Base-by-base conservation (phyloP, 2,888 invertebrate genomes). In the Pecten maximus region DNA sequence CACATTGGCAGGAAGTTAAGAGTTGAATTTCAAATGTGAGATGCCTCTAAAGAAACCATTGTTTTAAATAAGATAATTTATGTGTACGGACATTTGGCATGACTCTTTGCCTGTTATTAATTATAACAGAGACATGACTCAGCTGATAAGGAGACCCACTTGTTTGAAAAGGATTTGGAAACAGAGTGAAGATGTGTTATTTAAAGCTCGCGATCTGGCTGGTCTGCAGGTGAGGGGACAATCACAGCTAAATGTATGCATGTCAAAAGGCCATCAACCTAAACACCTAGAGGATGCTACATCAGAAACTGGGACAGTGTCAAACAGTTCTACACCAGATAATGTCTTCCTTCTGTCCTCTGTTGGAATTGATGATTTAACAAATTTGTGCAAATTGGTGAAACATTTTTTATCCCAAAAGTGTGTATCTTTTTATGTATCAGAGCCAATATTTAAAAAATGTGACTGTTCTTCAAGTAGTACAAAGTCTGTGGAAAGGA, bases 151-250 rank as follows among this genome's bases (percentile, higher is more conserved):
- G 74, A 74, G 74, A 35, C 28, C 28, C 35, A 74, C 74, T 74
- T 74, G 74, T 35, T 74, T 74, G 8, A 74, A 35, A 74, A 74
- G 8, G 74, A 35, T 74, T 74, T 35, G 74, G 74, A 74, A 74
- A 74, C 74, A 74, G 74, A 74, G 74, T 35, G 35, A 74, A 12
- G 74, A 74, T 74, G 35, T 74, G 74, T 74, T 35, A 74, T 74
- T 74, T 15, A 28, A 28, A 28, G 35, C 28, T 74, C 2, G 74
- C 10, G 35, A 74, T 35, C 35, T 15, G 3, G 28, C 74, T 35
- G 35, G 35, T 74, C 35, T 28, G 35, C 74, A 74, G 74, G 54
- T 23, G n/a, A 74, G 74, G 28, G 12, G 6, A 35, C 35, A 1
- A 6, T 35, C 35, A 74, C 35, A 6, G 74, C 6, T 23, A 10